phyloP scores from a whole-genome alignment of 1,140 invertebrate species.

The Metaphire vulgaris region DNA sequence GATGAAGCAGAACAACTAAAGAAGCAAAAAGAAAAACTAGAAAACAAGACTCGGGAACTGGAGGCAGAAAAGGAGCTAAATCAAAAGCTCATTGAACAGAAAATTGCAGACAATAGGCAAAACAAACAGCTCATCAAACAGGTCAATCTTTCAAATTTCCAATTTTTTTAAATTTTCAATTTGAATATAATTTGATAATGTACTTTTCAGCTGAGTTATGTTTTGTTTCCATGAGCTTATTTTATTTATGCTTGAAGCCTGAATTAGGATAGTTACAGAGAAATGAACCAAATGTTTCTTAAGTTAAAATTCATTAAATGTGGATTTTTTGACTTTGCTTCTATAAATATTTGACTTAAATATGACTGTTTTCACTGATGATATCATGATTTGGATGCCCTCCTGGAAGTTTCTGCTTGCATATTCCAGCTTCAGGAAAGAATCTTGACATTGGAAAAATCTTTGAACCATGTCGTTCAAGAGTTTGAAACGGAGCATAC shows the following conservation, averaged over 20 bases:
- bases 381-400: no score
- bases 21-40: conserved; percentile 38
- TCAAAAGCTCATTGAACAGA: conserved; percentile 46
- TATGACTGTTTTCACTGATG: no score
- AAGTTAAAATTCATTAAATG: no score
- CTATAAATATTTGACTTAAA: no score
- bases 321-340: no score
- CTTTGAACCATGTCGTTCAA: conserved; percentile 46
- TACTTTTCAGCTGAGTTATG: no score
- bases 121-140: conserved; percentile 46
- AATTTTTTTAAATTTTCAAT: not conserved
- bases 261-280: no score
- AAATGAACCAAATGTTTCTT: no score
- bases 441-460: conserved; percentile 44
- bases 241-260: no score
- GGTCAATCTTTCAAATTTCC: conserved; percentile 33
- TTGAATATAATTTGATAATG: not conserved
- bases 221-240: no score
- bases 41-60: conserved; percentile 42
- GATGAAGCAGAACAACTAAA: conserved; percentile 45
- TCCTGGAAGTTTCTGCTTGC: no score
- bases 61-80: conserved; percentile 45
- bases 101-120: conserved; percentile 42
- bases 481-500: conserved; percentile 47
- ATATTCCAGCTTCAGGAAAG: conserved; percentile 43